These are phyloP conservation scores for Synodontis membranacea DNA, from an alignment of 2,113 vertebrate species.

Conservation along the genomic window DNA sequence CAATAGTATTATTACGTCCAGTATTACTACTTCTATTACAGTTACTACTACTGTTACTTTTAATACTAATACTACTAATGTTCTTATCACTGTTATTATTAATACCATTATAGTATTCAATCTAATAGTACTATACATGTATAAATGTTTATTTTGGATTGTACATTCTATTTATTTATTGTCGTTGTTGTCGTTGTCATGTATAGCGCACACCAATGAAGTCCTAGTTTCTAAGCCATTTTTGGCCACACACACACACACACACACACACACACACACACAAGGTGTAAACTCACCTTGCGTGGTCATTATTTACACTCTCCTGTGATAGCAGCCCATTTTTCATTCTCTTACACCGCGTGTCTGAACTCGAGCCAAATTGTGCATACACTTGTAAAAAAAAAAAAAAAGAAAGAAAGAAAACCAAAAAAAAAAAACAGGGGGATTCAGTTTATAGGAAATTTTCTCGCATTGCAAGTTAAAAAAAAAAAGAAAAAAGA, in stretches of 20 bases:
- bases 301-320: constrained; percentile 22
- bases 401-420: too few species aligned
- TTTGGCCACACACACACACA: constrained; percentile 9
- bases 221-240: neutral
- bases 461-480: neutral
- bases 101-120: too few species aligned
- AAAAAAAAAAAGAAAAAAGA: too few species aligned
- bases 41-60: neutral
- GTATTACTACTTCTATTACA: neutral
- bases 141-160: too few species aligned
- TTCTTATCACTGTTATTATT: neutral
- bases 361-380: constrained; percentile 7
- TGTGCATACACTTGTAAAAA: constrained; percentile 3
- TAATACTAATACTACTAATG: neutral
- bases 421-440: too few species aligned
- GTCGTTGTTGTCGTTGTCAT: neutral
- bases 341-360: constrained; percentile 11
- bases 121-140: too few species aligned
- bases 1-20: too few species aligned
- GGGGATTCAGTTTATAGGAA: neutral
- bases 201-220: neutral
- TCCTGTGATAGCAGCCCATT: constrained; percentile 28
- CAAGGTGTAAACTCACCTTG: neutral
- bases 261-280: constrained; percentile 4
- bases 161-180: neutral